Base-by-base conservation (phyloP, 2,888 invertebrate genomes). In the Troilus luridus region DNA sequence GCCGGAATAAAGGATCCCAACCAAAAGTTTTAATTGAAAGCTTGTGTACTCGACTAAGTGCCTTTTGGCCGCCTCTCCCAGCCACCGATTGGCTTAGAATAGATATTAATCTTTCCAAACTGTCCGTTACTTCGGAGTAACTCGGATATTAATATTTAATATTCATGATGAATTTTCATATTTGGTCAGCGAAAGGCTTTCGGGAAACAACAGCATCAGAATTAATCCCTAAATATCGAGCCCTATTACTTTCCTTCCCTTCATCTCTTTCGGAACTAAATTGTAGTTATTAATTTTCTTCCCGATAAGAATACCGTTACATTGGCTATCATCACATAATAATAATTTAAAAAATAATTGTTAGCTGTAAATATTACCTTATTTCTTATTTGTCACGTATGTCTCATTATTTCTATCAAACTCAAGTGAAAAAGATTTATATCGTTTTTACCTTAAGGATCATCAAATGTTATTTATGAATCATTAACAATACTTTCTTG, bases 21-120 rank as follows among this genome's bases (percentile, higher is more conserved):
- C 59, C 58, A 27, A 41, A 88, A 88, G 88, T 88, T 88, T 88
- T 88, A 88, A 88, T 88, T 88, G 88, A 88, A 88, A 62, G 88
- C 88, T 24, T 88, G 88, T 88, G 88, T 88, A 88, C 88, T 59
- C 62, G 88, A 24, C 27, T 88, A 88, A 88, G 60, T 59, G 88
- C 62, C 88, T 88, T 60, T 62, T 24, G 60, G 60, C 62, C 41
- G 88, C 88, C 88, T 60, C 60, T 88, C 24, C 3, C 56, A 56
- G 8, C 14, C 88, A 60, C 19, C 88, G 59, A 59, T 60, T 60
- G 88, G 59, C 60, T 88, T 58, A 59, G 88, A 27, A 27, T 59
- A 88, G 88, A 88, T 88, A 88, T 88, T 41, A 62, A 88, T 41
- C 88, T 88, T 67, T 77, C 72, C 72, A 41, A 77, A 77, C 72